These are phyloP conservation scores for Orchesella flavescens DNA, from an alignment of 2,888 invertebrate genomes.

Conservation along the genomic window DNA sequence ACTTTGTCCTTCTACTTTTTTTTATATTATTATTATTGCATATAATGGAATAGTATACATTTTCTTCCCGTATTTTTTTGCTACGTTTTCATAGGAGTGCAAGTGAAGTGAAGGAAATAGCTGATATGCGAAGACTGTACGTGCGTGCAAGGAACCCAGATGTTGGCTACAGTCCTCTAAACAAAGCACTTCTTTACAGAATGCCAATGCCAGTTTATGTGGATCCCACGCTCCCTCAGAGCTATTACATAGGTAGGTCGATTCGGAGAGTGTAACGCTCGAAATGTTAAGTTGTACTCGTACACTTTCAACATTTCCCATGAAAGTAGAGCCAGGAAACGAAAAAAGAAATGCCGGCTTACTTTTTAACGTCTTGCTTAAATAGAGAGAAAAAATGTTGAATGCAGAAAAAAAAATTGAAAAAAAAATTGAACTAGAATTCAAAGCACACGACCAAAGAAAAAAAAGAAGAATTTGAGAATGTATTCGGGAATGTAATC, in stretches of 20 bases:
- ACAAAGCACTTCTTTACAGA: constrained; percentile 66
- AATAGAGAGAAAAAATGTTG: too few relatives aligned
- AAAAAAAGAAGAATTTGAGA: constrained; percentile 20
- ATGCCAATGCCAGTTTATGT: constrained; percentile 63
- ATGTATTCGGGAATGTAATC: constrained; percentile 40
- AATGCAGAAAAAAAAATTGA: background rate
- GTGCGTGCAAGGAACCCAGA: constrained; percentile 68
- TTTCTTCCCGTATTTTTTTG: background rate
- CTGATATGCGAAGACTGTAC: constrained; percentile 68
- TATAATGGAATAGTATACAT: constrained; percentile 9
- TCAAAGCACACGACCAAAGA: constrained; percentile 24
- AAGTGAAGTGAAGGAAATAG: constrained; percentile 68
- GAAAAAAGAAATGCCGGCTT: background rate
- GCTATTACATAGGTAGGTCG: constrained; percentile 59
- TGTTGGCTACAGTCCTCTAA: constrained; percentile 51
- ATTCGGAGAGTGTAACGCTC: constrained; percentile 18
- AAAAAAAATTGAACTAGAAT: constrained; percentile 3
- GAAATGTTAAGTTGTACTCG: background rate
- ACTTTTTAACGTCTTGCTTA: background rate
- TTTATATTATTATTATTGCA: background rate
- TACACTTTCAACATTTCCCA: constrained; percentile 20
- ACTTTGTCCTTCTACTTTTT: constrained; percentile 14
- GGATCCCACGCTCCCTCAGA: constrained; percentile 46
- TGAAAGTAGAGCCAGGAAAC: background rate
- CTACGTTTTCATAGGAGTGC: constrained; percentile 63